These are phyloP conservation scores for Lissonota sp. DNA, from an alignment of 2,888 invertebrate genomes.

Conservation along the genomic window DNA sequence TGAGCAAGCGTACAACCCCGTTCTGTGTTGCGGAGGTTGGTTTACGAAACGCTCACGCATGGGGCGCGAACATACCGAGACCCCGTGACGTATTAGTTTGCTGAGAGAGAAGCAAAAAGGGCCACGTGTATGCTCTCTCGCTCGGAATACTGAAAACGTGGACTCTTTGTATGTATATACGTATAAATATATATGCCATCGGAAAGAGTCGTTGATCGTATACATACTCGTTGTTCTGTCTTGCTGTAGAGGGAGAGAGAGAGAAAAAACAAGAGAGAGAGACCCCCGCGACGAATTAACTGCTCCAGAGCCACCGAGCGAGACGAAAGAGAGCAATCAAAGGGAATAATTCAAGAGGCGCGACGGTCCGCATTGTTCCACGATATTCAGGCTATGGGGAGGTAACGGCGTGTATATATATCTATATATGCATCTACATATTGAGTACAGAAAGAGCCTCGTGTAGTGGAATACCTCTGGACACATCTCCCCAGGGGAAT, in stretches of 20 bases:
- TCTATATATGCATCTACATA: not conserved
- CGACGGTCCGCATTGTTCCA: conserved; percentile 79
- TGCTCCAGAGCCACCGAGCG: conserved; percentile 67
- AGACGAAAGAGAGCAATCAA: conserved; percentile 83
- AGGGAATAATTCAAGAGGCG: conserved; percentile 83
- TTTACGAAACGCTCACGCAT: conserved; percentile 15
- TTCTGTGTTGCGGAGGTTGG: conserved; percentile 20
- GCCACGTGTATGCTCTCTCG: conserved; percentile 39
- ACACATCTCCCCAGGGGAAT: conserved; percentile 54
- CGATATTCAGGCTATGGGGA: conserved; percentile 38
- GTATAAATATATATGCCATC: conserved; percentile 10
- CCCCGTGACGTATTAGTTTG: conserved; percentile 47
- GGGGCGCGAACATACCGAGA: conserved; percentile 26
- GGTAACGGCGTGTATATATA: conserved; percentile 3
- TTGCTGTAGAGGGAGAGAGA: conserved; percentile 13
- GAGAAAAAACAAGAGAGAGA: conserved; percentile 20
- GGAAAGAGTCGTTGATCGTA: conserved; percentile 7
- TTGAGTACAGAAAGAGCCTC: conserved; percentile 39
- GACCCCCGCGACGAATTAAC: conserved; percentile 56
- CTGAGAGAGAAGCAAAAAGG: conserved; percentile 45
- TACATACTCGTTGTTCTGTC: conserved; percentile 18
- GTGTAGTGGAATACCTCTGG: conserved; percentile 53
- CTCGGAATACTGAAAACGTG: conserved; percentile 45
- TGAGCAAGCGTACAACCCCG: conserved; percentile 25
- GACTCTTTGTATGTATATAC: not conserved